phyloP scores from a whole-genome alignment of 2,888 invertebrate species.

The Icerya purchasi region DNA sequence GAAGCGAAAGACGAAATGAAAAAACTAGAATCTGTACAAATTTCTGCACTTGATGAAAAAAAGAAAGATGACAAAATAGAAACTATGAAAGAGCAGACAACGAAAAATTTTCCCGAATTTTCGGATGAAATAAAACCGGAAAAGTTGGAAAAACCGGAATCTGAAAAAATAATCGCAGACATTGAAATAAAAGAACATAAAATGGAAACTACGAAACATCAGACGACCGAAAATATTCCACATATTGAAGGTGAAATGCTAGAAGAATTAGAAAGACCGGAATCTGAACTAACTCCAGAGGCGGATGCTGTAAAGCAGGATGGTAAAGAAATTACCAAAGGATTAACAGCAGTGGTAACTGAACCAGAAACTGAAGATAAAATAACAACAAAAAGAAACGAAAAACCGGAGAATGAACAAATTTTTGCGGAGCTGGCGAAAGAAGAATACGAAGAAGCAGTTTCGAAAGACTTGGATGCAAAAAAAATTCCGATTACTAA shows the following conservation, averaged over 20 bases:
- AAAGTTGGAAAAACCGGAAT: too few species aligned
- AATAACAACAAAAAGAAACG: not conserved
- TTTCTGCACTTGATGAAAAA: not conserved
- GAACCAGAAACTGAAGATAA: not conserved
- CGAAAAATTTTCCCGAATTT: not conserved
- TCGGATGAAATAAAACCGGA: not conserved
- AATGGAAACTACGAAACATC: too few species aligned
- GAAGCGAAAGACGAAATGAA: too few species aligned
- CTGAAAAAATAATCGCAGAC: too few species aligned
- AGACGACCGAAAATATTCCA: too few species aligned
- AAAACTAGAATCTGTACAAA: too few species aligned
- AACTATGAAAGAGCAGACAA: not conserved
- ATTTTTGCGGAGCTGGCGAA: not conserved
- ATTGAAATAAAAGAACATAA: not conserved
- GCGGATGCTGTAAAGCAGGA: not conserved
- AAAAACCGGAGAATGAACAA: not conserved
- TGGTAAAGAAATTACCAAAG: too few species aligned
- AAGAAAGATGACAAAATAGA: not conserved
- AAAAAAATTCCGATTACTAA: not conserved
- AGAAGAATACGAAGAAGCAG: not conserved
- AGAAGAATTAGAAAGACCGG: not conserved
- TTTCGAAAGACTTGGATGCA: not conserved
- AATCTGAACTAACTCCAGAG: not conserved
- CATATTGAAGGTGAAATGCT: too few species aligned
- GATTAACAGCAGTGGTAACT: not conserved